These are phyloP conservation scores for Parnassius glacialis DNA, from an alignment of 2,888 invertebrate species.

Conservation along the genomic window DNA sequence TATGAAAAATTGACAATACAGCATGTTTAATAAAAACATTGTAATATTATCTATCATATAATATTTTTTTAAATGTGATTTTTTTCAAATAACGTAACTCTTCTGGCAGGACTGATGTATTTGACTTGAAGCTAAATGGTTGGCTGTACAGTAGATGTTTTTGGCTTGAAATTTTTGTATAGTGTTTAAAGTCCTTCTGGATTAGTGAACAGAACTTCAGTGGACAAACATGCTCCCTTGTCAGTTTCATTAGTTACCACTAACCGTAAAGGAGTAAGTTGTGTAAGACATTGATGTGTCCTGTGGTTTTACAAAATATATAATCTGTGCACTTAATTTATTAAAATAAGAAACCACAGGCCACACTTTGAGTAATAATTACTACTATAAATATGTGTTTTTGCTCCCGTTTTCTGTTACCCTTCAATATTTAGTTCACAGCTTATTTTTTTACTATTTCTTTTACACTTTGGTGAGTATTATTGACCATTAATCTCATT, in stretches of 20 bases:
- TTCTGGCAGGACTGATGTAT: slow-evolving; percentile 44
- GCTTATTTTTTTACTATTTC: slow-evolving; percentile 74
- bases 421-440: slow-evolving; percentile 59
- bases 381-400: slow-evolving; percentile 31
- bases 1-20: slow-evolving; percentile 14
- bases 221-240: slow-evolving; percentile 19
- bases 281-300: slow-evolving; percentile 35
- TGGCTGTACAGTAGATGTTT: slow-evolving; percentile 74
- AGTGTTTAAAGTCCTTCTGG: slow-evolving; percentile 47
- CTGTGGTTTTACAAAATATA: slow-evolving; percentile 7
- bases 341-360: slow-evolving; percentile 9
- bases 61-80: neutral
- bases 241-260: slow-evolving; percentile 56
- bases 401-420: slow-evolving; percentile 43
- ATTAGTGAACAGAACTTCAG: slow-evolving; percentile 29
- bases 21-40: slow-evolving; percentile 9
- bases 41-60: neutral
- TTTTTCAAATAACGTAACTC: slow-evolving; percentile 1
- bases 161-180: slow-evolving; percentile 65
- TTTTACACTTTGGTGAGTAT: slow-evolving; percentile 45
- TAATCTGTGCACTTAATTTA: too few species aligned
- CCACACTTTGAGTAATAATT: slow-evolving; percentile 30
- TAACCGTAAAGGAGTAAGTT: slow-evolving; percentile 70
- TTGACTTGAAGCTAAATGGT: slow-evolving; percentile 56
- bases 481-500: slow-evolving; percentile 33